phyloP scores from a whole-genome alignment of 2,888 invertebrate genomes.

The Cosmorhoe ocellata region DNA sequence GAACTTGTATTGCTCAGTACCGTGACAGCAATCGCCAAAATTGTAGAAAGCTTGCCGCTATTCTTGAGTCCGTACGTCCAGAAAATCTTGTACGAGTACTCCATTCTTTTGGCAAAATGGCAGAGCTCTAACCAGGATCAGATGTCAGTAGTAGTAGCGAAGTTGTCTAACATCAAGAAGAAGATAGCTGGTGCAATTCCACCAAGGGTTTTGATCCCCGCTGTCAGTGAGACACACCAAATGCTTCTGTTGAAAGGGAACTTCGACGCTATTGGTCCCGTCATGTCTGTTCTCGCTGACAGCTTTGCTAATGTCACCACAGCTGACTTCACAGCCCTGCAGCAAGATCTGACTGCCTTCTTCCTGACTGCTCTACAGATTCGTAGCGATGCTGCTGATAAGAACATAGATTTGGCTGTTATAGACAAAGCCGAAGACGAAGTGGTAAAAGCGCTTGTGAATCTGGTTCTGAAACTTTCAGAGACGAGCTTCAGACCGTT shows the following conservation, averaged over 20 bases:
- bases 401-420: slow-evolving; percentile 51
- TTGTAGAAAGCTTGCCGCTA: slow-evolving; percentile 90
- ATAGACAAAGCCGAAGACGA: slow-evolving; percentile 86
- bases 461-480: slow-evolving; percentile 92
- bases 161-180: slow-evolving; percentile 84
- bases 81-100: slow-evolving; percentile 85
- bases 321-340: slow-evolving; percentile 84
- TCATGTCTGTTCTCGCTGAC: slow-evolving; percentile 90
- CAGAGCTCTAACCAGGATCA: slow-evolving; percentile 72
- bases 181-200: slow-evolving; percentile 87
- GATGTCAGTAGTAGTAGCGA: slow-evolving; percentile 78
- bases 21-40: slow-evolving; percentile 90
- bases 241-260: slow-evolving; percentile 82
- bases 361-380: slow-evolving; percentile 89
- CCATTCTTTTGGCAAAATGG: slow-evolving; percentile 82
- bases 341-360: slow-evolving; percentile 87
- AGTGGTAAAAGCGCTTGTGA: slow-evolving; percentile 89
- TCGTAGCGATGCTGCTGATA: slow-evolving; percentile 78
- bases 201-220: slow-evolving; percentile 89
- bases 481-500: slow-evolving; percentile 95
- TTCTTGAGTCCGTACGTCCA: slow-evolving; percentile 94
- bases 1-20: slow-evolving; percentile 87
- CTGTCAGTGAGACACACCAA: slow-evolving; percentile 85
- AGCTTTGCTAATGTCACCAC: slow-evolving; percentile 85
- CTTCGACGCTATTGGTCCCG: slow-evolving; percentile 84